Evolutionary conservation across 2,888 invertebrate species (phyloP), one percentile per base, ranked within the genome.

Genomic region (Noctua pronuba): DNA sequence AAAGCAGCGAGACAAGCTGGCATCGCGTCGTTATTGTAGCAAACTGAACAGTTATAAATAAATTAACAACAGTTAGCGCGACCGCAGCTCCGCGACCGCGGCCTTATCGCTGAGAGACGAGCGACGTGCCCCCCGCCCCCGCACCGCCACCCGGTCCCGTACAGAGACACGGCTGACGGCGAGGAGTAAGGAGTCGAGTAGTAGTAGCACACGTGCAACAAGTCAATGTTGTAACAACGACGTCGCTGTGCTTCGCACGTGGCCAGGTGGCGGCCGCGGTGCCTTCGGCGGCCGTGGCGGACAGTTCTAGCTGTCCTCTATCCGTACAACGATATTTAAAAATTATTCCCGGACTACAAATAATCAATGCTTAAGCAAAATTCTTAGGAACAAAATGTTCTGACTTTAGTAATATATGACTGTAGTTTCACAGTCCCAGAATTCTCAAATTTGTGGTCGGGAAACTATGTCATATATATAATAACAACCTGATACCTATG

Each of bases 21-120:
- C 83, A 65, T 68, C 16, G 64, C 74, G n/a, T n/a, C 65, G 78
- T 79, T 68, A 75, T 80, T 82, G 75, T 85, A 75, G 72, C 78
- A 73, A 87, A 87, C 80, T 77, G 75, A 77, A 82, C 70, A 80
- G 74, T 87, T 87, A 84, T 86, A 82, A 87, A 86, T 86, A 87
- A 80, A 85, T 71, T 52, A 83, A 86, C 83, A 89, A 87, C 82
- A 83, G 77, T 86, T 82, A 85, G 80, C 67, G 73, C 83, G 71
- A 84, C 82, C 88, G 75, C 86, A 86, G 83, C 76, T 70, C 71
- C 68, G 70, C 81, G 35, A 58, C 77, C 73, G 75, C 77, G 62
- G 60, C 77, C 68, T 79, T 86, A 85, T 84, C 83, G 77, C 58
- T 38, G 18, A 49, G 64, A 41, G 72, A 28, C 80, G 80, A 44